Evolutionary conservation across 2,888 invertebrate genomes (phyloP), one percentile per base, ranked within the genome.

Genomic region (Serripes groenlandicus): DNA sequence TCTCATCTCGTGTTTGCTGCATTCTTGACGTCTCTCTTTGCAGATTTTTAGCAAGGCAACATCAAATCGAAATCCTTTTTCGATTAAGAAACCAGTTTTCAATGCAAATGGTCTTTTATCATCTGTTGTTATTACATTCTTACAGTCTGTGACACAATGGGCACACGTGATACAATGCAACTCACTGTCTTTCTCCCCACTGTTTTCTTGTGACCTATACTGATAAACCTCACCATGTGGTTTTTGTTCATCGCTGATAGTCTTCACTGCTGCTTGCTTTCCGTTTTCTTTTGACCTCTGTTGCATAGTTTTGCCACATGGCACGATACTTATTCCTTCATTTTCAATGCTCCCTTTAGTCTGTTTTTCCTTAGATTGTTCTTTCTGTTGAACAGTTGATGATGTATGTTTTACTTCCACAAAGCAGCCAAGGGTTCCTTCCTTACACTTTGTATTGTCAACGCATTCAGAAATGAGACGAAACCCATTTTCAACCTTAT

Each of bases 391-490:
- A 49, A 1, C 49, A 21, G 2, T 21, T 49, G 49, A 49, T 21
- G 21, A 1, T 0, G n/a, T 66, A 2, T 42, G 7, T 42, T 18
- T 42, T 1, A 66, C 66, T 28, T 37, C 28, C 2, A 66, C 66
- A 66, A 42, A 66, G 35, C 37, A 37, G 37, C 66, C 66, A 42
- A 66, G 37, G 28, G 66, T 66, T 66, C 66, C 66, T 26, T 21
- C 23, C 28, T 66, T 66, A n/a, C n/a, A n/a, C n/a, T n/a, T n/a
- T n/a, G n/a, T n/a, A n/a, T n/a, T n/a, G n/a, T n/a, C n/a, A n/a
- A n/a, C n/a, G n/a, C n/a, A n/a, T n/a, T n/a, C n/a, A n/a, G n/a
- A n/a, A n/a, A n/a, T n/a, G n/a, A n/a, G n/a, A n/a, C n/a, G n/a
- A n/a, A n/a, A n/a, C n/a, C n/a, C n/a, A n/a, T n/a, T n/a, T n/a